Conservation (phyloP, 2,797 vertebrate genomes). For the Furcifer pardalis region DNA sequence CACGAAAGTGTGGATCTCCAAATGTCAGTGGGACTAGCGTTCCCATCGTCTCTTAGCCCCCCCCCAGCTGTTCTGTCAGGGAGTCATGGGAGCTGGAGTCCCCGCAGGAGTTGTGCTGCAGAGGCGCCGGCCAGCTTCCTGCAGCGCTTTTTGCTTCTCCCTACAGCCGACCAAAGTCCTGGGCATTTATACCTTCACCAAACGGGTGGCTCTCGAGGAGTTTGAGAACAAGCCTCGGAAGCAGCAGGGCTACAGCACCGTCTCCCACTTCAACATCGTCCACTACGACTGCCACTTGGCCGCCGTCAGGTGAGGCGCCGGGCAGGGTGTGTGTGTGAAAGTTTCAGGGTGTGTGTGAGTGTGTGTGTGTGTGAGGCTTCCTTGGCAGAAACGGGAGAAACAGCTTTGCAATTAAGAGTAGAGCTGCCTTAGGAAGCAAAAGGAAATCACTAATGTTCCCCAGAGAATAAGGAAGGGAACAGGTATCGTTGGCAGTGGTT, state of each 20-base stretch:
- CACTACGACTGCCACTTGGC: slow-evolving; percentile 98
- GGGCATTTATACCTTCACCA: slow-evolving; percentile 98
- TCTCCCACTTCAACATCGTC: slow-evolving; percentile 99
- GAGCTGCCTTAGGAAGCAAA: too few species aligned
- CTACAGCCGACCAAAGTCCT: slow-evolving; percentile 95
- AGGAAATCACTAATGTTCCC: too few species aligned
- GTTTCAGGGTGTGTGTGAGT: not conserved
- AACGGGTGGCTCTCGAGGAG: slow-evolving; percentile 93
- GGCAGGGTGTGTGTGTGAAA: not conserved
- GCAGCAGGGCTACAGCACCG: slow-evolving; percentile 98
- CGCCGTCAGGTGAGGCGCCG: slow-evolving; percentile 87
- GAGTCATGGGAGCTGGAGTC: not conserved
- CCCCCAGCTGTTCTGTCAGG: not conserved
- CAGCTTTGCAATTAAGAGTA: too few species aligned
- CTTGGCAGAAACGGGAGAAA: too few species aligned
- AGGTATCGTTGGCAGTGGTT: too few species aligned
- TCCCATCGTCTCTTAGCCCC: not conserved
- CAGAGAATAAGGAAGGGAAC: too few species aligned
- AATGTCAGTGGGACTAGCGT: not conserved
- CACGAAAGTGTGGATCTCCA: not conserved
- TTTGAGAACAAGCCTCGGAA: slow-evolving; percentile 97
- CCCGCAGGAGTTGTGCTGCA: too few species aligned
- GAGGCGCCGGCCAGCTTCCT: too few species aligned
- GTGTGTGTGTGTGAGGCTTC: too few species aligned
- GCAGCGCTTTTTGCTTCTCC: not conserved